Percentiles rank a stretch among this genome's conserved stretches.
Conservation (phyloP, 1,140 invertebrate species). For the Drosophila ercepeae region DNA sequence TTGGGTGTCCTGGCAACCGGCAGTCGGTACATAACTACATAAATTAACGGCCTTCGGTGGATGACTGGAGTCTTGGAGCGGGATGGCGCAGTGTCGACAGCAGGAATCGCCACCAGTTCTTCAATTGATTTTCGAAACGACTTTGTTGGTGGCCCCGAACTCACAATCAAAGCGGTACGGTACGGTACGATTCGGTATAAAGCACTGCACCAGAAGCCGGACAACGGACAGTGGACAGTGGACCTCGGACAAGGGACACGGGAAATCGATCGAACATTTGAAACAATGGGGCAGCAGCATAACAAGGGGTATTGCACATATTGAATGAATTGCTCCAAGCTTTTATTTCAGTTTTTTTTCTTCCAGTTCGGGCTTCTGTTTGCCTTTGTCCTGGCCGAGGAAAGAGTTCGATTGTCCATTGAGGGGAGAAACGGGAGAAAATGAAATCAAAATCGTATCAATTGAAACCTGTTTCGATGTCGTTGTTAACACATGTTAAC, state of each 20-base stretch:
- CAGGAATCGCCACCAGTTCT: slow-evolving; percentile 77
- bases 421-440: slow-evolving; percentile 10
- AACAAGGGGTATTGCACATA: slow-evolving; percentile 60
- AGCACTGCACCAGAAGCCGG: slow-evolving; percentile 7
- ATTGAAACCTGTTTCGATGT: slow-evolving; percentile 77
- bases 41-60: slow-evolving; percentile 61
- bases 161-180: slow-evolving; percentile 11
- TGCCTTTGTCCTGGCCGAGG: slow-evolving; percentile 44
- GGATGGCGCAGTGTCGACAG: slow-evolving; percentile 65
- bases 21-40: slow-evolving; percentile 62
- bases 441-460: slow-evolving; percentile 62
- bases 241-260: slow-evolving; percentile 4
- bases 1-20: slow-evolving; percentile 30
- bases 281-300: slow-evolving; percentile 63
- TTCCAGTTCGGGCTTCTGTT: slow-evolving; percentile 13
- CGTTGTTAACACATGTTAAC: slow-evolving; percentile 78
- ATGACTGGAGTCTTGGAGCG: neutral
- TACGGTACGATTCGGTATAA: too few species aligned
- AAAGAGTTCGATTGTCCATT: slow-evolving; percentile 8
- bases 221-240: slow-evolving; percentile 15
- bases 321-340: slow-evolving; percentile 72
- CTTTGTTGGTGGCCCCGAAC: slow-evolving; percentile 66
- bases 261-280: slow-evolving; percentile 30
- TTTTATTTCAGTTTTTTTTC: slow-evolving; percentile 23
- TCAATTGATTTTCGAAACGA: slow-evolving; percentile 71